Evolutionary conservation across 2,797 vertebrate species (phyloP).

Genomic region (Peromyscus aztecus): DNA sequence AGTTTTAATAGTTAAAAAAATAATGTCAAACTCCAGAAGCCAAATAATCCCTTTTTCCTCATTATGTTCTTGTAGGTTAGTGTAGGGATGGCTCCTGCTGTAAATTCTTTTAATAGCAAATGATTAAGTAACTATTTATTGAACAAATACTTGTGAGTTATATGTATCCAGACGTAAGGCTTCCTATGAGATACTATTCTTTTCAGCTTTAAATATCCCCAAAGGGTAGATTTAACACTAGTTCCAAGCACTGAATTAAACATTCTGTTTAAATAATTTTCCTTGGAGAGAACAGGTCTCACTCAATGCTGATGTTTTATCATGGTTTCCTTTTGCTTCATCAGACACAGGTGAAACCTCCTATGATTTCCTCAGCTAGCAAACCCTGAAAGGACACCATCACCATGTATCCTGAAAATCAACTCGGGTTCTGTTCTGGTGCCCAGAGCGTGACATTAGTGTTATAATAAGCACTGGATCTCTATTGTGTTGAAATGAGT

Average conservation of each 20-base stretch:
- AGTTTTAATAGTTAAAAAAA: background rate
- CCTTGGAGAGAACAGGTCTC: slow-evolving; percentile 22
- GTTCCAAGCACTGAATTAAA: background rate
- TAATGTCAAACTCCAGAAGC: slow-evolving; percentile 23
- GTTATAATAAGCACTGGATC: slow-evolving; percentile 9
- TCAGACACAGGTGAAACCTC: slow-evolving; percentile 51
- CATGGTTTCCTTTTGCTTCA: slow-evolving; percentile 54
- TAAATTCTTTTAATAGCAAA: slow-evolving; percentile 48
- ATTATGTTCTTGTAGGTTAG: background rate
- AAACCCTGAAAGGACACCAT: slow-evolving; percentile 70
- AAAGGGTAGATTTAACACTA: background rate
- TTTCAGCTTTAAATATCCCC: slow-evolving; percentile 9
- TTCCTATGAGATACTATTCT: background rate
- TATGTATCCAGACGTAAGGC: slow-evolving; percentile 5
- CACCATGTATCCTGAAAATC: slow-evolving; percentile 69
- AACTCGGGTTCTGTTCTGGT: background rate
- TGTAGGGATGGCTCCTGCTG: background rate
- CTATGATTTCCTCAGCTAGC: slow-evolving; percentile 75
- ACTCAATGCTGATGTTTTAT: background rate
- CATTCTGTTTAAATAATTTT: slow-evolving; percentile 47
- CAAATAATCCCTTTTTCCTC: background rate
- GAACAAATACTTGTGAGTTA: background rate
- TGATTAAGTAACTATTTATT: slow-evolving; percentile 3
- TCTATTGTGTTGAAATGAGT: slow-evolving; percentile 76
- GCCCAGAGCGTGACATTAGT: slow-evolving; percentile 38